Evolutionary conservation across 2,797 vertebrate genomes (phyloP), one percentile per base, ranked within the genome.

Genomic region (Sebastes trivittatus): DNA sequence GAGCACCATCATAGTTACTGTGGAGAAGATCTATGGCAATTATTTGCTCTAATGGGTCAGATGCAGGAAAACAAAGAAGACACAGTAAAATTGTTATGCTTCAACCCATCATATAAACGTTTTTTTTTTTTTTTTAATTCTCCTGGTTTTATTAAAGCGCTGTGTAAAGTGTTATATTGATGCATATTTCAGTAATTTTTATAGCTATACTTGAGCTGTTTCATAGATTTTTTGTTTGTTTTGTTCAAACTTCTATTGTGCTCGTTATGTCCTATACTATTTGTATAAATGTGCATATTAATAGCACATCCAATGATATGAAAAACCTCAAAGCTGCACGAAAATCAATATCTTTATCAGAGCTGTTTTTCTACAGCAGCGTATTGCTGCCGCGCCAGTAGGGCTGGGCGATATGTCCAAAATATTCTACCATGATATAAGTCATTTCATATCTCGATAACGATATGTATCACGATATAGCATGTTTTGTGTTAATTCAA

Each of bases 61-160:
- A 77, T 61, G 46, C 25, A 59, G 16, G 14, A 62, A 82, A 68
- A 78, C 34, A 80, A 55, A 63, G 23, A 66, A 46, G 30, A 59
- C 58, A 68, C 18, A 34, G 36, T 62, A 2, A 11, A 68, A 56
- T 46, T 78, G 34, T 72, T 58, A 5, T 49, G 23, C 20, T 10
- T 11, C 32, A 13, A 60, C 1, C 29, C 25, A 64, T 63, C 29
- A 23, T 11, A 55, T 65, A 49, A 84, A 77, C 42, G 22, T 23
- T 23, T 23, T 23, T 23, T 16, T 27, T 27, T 55, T 11, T 38
- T n/a, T 34, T 62, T 22, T 29, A 11, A 22, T 70, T 52, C 4
- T 27, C 16, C 11, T 60, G 14, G 2, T 60, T 60, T 52, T 22
- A 60, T 22, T 25, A 30, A 25, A 32, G 61, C 0, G 0, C 2